phyloP scores from a whole-genome alignment of 1,140 invertebrate genomes.

The Pinna nobilis region DNA sequence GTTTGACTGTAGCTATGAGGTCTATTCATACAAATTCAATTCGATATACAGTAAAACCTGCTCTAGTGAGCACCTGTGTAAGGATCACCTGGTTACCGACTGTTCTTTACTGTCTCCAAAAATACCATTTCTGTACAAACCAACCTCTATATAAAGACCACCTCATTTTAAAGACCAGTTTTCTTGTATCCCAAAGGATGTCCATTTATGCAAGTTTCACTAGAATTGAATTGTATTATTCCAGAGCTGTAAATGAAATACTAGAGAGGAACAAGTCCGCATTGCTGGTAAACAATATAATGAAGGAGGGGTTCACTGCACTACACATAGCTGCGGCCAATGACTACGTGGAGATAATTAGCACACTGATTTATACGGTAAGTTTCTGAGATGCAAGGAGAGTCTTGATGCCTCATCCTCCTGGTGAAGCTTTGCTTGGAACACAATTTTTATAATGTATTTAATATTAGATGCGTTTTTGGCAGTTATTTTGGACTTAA shows the following conservation, averaged over 20 bases:
- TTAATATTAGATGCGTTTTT: background rate
- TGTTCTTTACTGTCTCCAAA: too few species aligned
- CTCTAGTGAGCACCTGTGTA: too few species aligned
- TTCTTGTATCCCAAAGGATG: too few species aligned
- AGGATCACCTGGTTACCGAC: too few species aligned
- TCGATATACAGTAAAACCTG: too few species aligned
- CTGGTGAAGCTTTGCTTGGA: background rate
- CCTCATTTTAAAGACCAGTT: too few species aligned
- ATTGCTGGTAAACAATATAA: conserved; percentile 36
- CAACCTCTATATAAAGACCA: too few species aligned
- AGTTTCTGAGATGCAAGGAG: background rate
- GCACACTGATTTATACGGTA: conserved; percentile 36
- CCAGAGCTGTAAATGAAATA: conserved; percentile 42
- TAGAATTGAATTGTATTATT: background rate
- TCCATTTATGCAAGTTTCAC: background rate
- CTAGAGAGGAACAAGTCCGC: conserved; percentile 18
- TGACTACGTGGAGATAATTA: conserved; percentile 53
- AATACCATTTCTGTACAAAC: too few species aligned
- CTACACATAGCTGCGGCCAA: conserved; percentile 58
- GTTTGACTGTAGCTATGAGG: too few species aligned
- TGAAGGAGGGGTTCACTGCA: conserved; percentile 52
- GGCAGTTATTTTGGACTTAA: too few species aligned
- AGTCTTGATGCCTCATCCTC: background rate
- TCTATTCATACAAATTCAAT: too few species aligned
- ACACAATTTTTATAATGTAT: background rate